A percentile compares a stretch with the other conserved stretches of the same genome.
phyloP scores from a whole-genome alignment of 1,140 invertebrate genomes.

The Drosophila triauraria region DNA sequence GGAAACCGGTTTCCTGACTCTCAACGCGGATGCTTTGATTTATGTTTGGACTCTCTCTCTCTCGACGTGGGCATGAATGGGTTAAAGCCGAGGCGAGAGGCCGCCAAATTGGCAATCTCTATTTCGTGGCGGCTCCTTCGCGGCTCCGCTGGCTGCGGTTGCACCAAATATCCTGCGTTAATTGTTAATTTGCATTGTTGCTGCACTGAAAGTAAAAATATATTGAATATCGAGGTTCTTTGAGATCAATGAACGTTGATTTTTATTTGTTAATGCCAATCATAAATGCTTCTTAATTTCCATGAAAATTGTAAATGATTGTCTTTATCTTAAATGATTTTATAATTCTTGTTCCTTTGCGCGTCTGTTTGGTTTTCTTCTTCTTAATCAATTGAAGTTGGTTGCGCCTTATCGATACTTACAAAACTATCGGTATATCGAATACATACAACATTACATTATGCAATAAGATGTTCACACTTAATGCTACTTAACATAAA shows the following conservation, averaged over 20 bases:
- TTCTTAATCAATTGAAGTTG: no score
- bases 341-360: no score
- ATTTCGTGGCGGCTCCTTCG: conserved; percentile 41
- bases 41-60: background rate
- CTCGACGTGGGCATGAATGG: background rate
- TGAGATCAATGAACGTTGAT: background rate
- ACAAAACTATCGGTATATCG: no score
- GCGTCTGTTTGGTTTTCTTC: no score
- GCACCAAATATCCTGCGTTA: conserved; percentile 59
- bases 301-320: no score
- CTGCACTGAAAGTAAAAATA: conserved; percentile 14
- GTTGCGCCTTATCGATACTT: no score
- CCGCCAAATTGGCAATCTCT: conserved; percentile 37
- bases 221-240: no score
- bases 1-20: conserved; percentile 18
- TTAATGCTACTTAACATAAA: no score
- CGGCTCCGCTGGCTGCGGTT: conserved; percentile 44
- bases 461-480: no score
- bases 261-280: background rate
- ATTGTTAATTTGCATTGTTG: conserved; percentile 59
- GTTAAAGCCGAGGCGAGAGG: conserved; percentile 25
- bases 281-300: no score
- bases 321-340: no score
- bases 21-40: conserved; percentile 11
- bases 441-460: no score